These are phyloP conservation scores for Hyles lineata DNA, from an alignment of 2,888 invertebrate genomes.

Conservation along the genomic window DNA sequence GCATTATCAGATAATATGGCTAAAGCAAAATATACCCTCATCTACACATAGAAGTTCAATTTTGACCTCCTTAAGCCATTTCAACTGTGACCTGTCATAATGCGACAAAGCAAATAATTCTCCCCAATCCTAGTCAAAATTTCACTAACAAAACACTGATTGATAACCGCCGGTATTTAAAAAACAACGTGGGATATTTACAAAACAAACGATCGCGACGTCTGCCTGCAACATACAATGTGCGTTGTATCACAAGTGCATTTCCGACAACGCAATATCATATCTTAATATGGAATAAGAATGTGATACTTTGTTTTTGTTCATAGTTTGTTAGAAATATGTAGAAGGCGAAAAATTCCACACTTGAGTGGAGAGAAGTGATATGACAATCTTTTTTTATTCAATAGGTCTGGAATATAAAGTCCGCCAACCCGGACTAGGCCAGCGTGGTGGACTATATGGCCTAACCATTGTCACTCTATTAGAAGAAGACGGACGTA, in stretches of 20 bases:
- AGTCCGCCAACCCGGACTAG: no score
- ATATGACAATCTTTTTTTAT: no score
- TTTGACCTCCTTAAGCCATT: no score
- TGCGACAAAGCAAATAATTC: no score
- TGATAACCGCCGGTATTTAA: background rate
- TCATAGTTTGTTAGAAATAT: background rate
- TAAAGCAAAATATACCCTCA: no score
- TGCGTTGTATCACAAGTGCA: background rate
- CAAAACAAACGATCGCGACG: background rate
- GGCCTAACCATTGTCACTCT: no score
- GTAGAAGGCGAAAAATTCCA: background rate
- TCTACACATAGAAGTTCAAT: no score
- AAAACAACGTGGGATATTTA: background rate
- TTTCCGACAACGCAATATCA: conserved; percentile 9
- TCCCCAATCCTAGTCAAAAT: background rate
- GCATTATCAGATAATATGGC: no score
- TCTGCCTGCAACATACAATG: background rate
- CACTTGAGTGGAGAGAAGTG: background rate
- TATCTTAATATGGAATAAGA: background rate
- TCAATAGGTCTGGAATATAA: no score
- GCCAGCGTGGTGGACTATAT: no score
- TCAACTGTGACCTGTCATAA: no score
- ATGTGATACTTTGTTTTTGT: background rate
- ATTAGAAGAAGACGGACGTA: no score
- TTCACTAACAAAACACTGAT: background rate